Evolutionary conservation across 2,797 vertebrate genomes (phyloP).

Genomic region (Peromyscus eremicus): DNA sequence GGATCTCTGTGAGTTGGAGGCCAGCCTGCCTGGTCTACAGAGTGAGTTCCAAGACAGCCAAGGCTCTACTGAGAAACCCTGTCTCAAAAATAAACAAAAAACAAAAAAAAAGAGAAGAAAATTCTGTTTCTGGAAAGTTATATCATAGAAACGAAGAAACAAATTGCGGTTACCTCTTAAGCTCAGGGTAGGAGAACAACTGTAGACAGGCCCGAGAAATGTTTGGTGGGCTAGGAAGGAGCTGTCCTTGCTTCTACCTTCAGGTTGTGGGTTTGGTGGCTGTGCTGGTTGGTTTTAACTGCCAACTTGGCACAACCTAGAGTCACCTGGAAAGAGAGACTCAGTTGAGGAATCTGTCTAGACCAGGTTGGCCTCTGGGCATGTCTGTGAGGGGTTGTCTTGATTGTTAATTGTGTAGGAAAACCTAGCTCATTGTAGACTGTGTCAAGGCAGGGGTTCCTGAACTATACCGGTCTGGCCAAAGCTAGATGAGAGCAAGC

Average conservation of each 20-base stretch:
- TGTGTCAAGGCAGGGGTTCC: neutral
- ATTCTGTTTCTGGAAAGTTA: neutral
- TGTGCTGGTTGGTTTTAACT: neutral
- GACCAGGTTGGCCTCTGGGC: neutral
- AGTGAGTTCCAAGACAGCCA: too few relatives aligned
- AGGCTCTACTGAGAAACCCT: too few relatives aligned
- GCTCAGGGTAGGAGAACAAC: neutral
- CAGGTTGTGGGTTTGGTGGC: neutral
- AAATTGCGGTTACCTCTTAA: neutral
- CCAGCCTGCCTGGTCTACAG: too few relatives aligned
- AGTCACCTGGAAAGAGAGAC: neutral
- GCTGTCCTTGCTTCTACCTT: neutral
- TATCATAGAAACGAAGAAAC: neutral
- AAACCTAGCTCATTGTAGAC: neutral
- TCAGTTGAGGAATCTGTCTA: neutral
- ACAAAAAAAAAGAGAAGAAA: neutral
- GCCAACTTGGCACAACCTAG: neutral
- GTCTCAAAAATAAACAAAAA: too few relatives aligned
- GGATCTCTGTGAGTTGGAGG: too few relatives aligned
- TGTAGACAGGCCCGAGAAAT: neutral
- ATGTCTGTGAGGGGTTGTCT: neutral
- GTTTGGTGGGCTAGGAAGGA: neutral
- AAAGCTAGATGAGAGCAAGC: neutral
- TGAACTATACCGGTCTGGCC: neutral
- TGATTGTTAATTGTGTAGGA: neutral